A percentile compares a stretch with the other conserved stretches of the same genome.
Evolutionary conservation across 2,113 vertebrate species (phyloP).

Genomic region (Zosterops borbonicus): DNA sequence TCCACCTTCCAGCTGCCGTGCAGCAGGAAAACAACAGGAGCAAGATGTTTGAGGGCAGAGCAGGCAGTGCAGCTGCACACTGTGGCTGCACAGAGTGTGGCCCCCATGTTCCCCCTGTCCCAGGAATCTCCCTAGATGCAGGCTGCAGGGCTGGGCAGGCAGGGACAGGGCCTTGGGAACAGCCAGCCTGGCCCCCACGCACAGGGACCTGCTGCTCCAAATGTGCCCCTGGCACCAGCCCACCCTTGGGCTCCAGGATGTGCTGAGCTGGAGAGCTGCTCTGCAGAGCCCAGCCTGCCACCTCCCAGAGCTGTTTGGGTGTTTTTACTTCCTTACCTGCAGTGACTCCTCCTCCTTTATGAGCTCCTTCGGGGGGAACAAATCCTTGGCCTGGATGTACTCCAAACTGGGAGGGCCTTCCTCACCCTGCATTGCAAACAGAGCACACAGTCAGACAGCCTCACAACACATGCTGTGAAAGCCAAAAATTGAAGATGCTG

Average conservation of each 20-base stretch:
- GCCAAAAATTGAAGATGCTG: background rate
- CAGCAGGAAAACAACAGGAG: background rate
- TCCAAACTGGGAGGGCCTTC: constrained; percentile 99
- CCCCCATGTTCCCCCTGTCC: rapidly evolving
- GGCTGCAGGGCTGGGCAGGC: background rate
- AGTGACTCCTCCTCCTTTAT: constrained; percentile 95
- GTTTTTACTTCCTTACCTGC: constrained; percentile 81
- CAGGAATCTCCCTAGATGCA: background rate
- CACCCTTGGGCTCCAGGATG: rapidly evolving
- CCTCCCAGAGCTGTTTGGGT: background rate
- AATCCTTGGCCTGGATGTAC: constrained; percentile 99
- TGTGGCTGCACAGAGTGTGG: background rate
- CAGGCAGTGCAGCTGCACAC: background rate
- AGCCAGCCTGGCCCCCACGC: rapidly evolving
- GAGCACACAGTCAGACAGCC: background rate
- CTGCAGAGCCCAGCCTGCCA: background rate
- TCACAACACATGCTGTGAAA: background rate
- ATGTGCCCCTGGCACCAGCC: rapidly evolving
- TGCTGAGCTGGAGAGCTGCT: background rate
- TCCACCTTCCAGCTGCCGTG: background rate
- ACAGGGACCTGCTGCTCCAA: rapidly evolving
- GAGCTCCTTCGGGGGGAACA: constrained; percentile 97
- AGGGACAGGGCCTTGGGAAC: background rate
- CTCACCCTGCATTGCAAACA: constrained; percentile 87
- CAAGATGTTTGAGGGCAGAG: rapidly evolving